Percentiles rank a stretch among this genome's conserved stretches.
phyloP scores from a whole-genome alignment of 2,797 vertebrate species.

The Centropyge bicolor region DNA sequence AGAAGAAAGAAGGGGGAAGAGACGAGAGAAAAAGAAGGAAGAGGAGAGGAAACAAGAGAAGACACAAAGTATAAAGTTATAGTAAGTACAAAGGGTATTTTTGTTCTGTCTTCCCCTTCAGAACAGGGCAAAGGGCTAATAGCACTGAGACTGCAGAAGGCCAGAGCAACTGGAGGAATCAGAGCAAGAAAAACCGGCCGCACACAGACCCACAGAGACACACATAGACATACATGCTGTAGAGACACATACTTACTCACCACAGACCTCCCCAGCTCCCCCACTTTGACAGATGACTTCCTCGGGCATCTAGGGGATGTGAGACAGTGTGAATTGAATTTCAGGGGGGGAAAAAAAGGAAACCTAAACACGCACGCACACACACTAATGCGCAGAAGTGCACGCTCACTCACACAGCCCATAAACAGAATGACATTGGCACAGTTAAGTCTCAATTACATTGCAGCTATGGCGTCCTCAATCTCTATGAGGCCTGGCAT shows the following conservation, averaged over 20 bases:
- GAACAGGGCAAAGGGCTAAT: slow-evolving; percentile 73
- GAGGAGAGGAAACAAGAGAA: background rate
- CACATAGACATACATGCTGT: slow-evolving; percentile 26
- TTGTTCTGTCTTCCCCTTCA: slow-evolving; percentile 40
- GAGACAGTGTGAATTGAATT: slow-evolving; percentile 72
- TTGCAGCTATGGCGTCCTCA: slow-evolving; percentile 50
- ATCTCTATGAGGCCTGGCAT: slow-evolving; percentile 39
- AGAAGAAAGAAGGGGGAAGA: background rate
- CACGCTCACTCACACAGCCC: slow-evolving; percentile 19
- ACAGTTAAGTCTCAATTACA: slow-evolving; percentile 59
- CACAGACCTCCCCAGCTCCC: slow-evolving; percentile 40
- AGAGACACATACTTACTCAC: slow-evolving; percentile 40
- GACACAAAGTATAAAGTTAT: slow-evolving; percentile 7
- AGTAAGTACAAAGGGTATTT: slow-evolving; percentile 34
- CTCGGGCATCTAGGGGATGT: slow-evolving; percentile 36
- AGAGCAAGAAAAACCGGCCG: slow-evolving; percentile 67
- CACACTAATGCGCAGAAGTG: slow-evolving; percentile 17
- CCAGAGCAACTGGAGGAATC: slow-evolving; percentile 68
- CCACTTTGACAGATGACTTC: slow-evolving; percentile 69
- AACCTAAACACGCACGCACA: background rate
- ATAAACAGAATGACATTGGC: slow-evolving; percentile 58
- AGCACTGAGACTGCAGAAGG: slow-evolving; percentile 63
- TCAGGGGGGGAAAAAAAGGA: slow-evolving; percentile 9
- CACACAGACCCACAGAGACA: slow-evolving; percentile 38
- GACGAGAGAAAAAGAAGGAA: background rate